Evolutionary conservation across 2,888 invertebrate genomes (phyloP), one percentile per base, ranked within the genome.

Genomic region (Mayetiola destructor): DNA sequence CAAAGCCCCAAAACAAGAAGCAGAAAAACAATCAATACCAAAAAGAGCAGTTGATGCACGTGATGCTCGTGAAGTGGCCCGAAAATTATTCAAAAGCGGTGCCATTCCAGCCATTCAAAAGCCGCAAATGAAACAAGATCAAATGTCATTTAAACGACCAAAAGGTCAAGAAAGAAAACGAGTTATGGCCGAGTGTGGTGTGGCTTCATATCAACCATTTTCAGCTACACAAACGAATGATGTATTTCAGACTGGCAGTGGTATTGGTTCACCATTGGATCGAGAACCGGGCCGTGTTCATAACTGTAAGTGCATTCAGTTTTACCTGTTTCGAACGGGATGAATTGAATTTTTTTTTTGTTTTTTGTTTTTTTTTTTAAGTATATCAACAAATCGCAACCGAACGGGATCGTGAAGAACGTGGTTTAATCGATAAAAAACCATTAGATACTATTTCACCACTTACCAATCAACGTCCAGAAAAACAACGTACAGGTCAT

Each of bases 51-150:
- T 89, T 5, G 91, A 92, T 73, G 90, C 89, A 0, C 79, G 91
- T 58, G 93, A 94, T 76, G 94, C 95, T 2, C 82, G 92, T 52
- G 94, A 95, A 76, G 88, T 93, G 27, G 95, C 94, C 0, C 87
- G 93, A 58, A 95, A 94, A 68, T 74, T 95, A n/a, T 82, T 95
- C 2, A 91, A 91, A 73, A 89, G 91, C 61, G 95, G 95, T 10
- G 92, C 89, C 56, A 89, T 92, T 63, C 83, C 85, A 57, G 88
- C 90, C 1, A 87, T 87, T 59, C 83, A 85, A 58, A 90, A 88
- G 67, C 85, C 86, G 56, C 84, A 85, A 32, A 85, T 88, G 48
- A 82, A 86, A 63, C 85, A 90, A 36, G 93, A 94, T 69, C 92
- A 92, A 68, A 85, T 85, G 21, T 83, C 84, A 0, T 95, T 95